These are phyloP conservation scores for Apogon talboti DNA, from an alignment of 2,797 vertebrate species.

Conservation along the genomic window DNA sequence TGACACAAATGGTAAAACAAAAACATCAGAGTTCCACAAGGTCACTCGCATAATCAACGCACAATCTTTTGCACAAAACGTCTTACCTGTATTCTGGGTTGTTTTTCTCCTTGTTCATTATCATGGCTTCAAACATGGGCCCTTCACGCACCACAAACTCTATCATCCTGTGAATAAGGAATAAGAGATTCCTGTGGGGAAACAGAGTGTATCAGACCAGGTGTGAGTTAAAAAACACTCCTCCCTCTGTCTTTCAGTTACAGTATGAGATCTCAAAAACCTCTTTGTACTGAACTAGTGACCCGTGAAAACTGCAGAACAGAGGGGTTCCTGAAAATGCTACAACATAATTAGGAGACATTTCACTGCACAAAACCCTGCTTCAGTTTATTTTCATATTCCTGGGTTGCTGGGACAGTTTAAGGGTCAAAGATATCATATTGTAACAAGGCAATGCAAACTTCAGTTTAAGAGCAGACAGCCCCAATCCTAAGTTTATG, in stretches of 20 bases:
- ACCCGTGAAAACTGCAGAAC: constrained; percentile 22
- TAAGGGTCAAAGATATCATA: constrained; percentile 15
- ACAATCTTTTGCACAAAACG: background rate
- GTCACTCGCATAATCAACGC: background rate
- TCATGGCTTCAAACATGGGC: constrained; percentile 88
- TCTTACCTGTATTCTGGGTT: constrained; percentile 86
- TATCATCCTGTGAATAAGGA: constrained; percentile 88
- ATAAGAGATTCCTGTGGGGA: constrained; percentile 82
- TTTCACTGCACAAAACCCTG: background rate
- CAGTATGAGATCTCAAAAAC: constrained; percentile 21
- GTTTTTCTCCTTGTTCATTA: constrained; percentile 87
- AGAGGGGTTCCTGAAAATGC: background rate
- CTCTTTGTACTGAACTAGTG: constrained; percentile 28
- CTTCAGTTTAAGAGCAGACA: background rate
- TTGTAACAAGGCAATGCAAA: background rate
- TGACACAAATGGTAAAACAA: constrained; percentile 47
- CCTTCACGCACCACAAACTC: constrained; percentile 91
- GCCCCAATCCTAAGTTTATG: constrained; percentile 13
- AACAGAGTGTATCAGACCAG: constrained; percentile 37
- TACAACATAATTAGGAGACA: constrained; percentile 3
- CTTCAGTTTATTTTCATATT: constrained; percentile 18
- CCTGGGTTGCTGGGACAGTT: background rate
- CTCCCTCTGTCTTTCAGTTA: constrained; percentile 16
- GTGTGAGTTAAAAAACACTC: constrained; percentile 15
- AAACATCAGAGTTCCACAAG: background rate